Base-by-base conservation (phyloP, 2,888 invertebrate genomes). In the Pheosia tremula region DNA sequence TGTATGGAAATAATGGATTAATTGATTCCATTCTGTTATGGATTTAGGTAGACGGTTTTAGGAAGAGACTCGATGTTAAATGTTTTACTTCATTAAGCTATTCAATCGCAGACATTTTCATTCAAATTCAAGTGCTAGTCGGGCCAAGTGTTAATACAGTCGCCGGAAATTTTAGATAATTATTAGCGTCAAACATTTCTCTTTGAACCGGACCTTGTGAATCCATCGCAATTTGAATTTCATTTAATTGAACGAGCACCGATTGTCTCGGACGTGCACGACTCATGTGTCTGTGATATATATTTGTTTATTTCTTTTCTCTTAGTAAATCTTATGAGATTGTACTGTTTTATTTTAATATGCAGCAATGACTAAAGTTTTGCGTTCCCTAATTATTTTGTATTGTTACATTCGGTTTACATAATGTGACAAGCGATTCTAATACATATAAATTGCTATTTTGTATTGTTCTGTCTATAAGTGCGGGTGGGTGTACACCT, bases 221-320 rank as follows among this genome's bases (percentile, higher is more conserved):
- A 86, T 78, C 79, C 81, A 75, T 79, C 84, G 84, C 82, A 84
- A 81, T 80, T 81, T 74, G 68, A 68, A 80, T 80, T 71, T 77
- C 79, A 74, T 70, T 73, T 74, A 76, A 75, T 78, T 74, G 67
- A 71, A 63, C 70, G 65, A 78, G 86, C 86, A 88, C 86, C 79
- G 80, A 85, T 88, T 88, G 85, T 82, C 87, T 89, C 83, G 84
- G 77, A 82, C 82, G 87, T 85, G 72, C 86, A 80, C 75, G 87
- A 89, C 90, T 91, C 90, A 87, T 89, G 85, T 88, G 88, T 91
- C 93, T 93, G 92, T 93, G 93, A 93, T 93, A 93, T 84, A 84
- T 89, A 89, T 90, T 92, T 24, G 24, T 24, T 91, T 90, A 90
- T 88, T 87, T 79, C 82, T 49, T 72, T 74, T 80, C 76, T 82